Conservation (phyloP, 2,113 vertebrate species). For the Neodontobutis hainanensis region DNA sequence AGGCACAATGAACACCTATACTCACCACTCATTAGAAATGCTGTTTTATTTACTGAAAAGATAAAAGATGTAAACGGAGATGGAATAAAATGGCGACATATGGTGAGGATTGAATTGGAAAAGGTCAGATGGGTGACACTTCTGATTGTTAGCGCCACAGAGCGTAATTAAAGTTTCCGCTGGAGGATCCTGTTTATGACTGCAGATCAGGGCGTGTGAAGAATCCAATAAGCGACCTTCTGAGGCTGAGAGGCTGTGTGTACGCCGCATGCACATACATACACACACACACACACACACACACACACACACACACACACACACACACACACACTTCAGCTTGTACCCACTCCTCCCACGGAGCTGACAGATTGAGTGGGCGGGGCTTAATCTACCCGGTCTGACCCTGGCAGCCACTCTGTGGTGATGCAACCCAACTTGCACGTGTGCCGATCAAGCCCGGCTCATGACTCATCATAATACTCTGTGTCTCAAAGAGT, state of each 20-base stretch:
- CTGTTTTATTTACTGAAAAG: too few relatives aligned
- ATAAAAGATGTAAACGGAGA: too few relatives aligned
- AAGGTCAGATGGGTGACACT: not conserved
- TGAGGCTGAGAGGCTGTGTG: slow-evolving; percentile 6
- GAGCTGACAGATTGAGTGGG: slow-evolving; percentile 66
- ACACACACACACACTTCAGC: not conserved
- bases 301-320: not conserved
- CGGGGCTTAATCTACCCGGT: slow-evolving; percentile 50
- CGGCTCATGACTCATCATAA: slow-evolving; percentile 27
- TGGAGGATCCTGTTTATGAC: slow-evolving; percentile 10
- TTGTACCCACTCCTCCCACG: slow-evolving; percentile 4
- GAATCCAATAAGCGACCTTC: slow-evolving; percentile 23
- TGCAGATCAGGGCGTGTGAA: slow-evolving; percentile 22
- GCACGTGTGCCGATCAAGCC: not conserved
- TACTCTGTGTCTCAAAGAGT: slow-evolving; percentile 15
- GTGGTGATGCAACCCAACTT: slow-evolving; percentile 53
- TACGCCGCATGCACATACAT: not conserved
- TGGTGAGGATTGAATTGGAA: not conserved
- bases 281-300: not conserved
- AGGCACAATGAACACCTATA: too few relatives aligned
- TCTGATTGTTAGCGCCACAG: slow-evolving; percentile 14
- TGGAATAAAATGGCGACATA: not conserved
- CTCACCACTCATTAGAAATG: too few relatives aligned
- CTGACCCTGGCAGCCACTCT: slow-evolving; percentile 52
- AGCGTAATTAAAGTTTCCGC: slow-evolving; percentile 22